Evolutionary conservation across 1,140 invertebrate species (phyloP), one percentile per base, ranked within the genome.

Genomic region (Drosophila subobscura): DNA sequence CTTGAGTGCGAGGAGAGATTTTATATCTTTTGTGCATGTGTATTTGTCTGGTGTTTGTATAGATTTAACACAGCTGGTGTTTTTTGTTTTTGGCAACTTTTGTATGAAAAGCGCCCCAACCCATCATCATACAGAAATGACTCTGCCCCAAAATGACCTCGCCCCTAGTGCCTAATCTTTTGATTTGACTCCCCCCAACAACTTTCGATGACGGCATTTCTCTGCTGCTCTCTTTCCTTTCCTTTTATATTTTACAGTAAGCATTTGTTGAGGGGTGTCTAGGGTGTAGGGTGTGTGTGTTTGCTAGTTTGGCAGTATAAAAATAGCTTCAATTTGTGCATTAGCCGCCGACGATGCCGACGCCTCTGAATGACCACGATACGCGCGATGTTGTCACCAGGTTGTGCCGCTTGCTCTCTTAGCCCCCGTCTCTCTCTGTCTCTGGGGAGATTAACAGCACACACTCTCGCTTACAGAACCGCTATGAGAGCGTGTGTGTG

Each of bases 131-230:
- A 12, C 4, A 4, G 3, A 10, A 37, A 12, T 37, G 10, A 37
- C 33, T 37, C 33, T 37, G 33, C 33, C 8, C 56, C 56, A 10
- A 27, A 10, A 23, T 71, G 83, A 81, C 74, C 77, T 81, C 65
- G 79, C 67, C 72, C 60, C 72, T 59, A 1, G 29, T 60, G 53
- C 53, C 33, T 37, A 79, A 73, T 75, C 60, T 65, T 40, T 16
- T 37, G 33, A 5, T 49, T 33, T 10, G 7, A 1, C n/a, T 4
- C 33, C 22, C 51, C 47, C 20, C 14, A 33, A 57, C 46, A 65
- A 58, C 61, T 61, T 78, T 83, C 57, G 81, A 86, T 86, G 81
- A 86, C 81, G 74, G 74, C 70, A 81, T 78, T 71, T 80, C 44
- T 60, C 27, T 20, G 71, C 42, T 56, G 56, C 27, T 49, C 45